Conservation (phyloP, 2,888 invertebrate genomes). For the Chrysolina haemoptera region DNA sequence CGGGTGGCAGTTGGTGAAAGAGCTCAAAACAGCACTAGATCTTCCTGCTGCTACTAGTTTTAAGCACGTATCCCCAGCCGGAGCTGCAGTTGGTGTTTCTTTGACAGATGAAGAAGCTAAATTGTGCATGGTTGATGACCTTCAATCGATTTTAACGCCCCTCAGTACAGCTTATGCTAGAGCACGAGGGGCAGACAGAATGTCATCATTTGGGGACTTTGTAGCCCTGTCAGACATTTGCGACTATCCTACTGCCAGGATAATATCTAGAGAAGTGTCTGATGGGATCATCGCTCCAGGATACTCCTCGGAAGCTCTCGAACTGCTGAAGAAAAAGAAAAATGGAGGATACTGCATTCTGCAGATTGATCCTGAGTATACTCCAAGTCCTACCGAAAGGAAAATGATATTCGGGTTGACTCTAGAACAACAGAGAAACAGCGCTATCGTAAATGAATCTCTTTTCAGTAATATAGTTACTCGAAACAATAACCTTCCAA, state of each 20-base stretch:
- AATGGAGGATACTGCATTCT: slow-evolving; percentile 92
- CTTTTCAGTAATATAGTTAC: slow-evolving; percentile 89
- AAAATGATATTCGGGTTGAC: slow-evolving; percentile 88
- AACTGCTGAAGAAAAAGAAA: slow-evolving; percentile 94
- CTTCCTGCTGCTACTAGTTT: slow-evolving; percentile 96
- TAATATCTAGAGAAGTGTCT: slow-evolving; percentile 95
- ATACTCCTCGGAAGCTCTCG: slow-evolving; percentile 87
- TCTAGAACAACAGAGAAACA: slow-evolving; percentile 91
- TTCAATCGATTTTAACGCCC: slow-evolving; percentile 81
- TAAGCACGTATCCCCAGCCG: slow-evolving; percentile 98
- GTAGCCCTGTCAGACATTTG: slow-evolving; percentile 94
- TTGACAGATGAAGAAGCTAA: slow-evolving; percentile 83
- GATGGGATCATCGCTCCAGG: slow-evolving; percentile 99
- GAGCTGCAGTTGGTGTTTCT: slow-evolving; percentile 92
- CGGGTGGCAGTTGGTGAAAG: slow-evolving; percentile 96
- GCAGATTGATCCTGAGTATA: slow-evolving; percentile 90
- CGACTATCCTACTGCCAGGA: slow-evolving; percentile 90
- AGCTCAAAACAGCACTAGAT: slow-evolving; percentile 84
- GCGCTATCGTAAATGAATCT: slow-evolving; percentile 83
- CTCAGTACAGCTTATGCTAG: slow-evolving; percentile 94
- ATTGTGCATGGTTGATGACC: slow-evolving; percentile 94
- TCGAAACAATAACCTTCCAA: slow-evolving; percentile 77
- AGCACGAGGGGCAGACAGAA: slow-evolving; percentile 97
- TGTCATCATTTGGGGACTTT: slow-evolving; percentile 99
- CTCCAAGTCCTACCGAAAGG: slow-evolving; percentile 86